Evolutionary conservation across 2,888 invertebrate genomes (phyloP), one percentile per base, ranked within the genome.

Genomic region (Drosophila borborema): DNA sequence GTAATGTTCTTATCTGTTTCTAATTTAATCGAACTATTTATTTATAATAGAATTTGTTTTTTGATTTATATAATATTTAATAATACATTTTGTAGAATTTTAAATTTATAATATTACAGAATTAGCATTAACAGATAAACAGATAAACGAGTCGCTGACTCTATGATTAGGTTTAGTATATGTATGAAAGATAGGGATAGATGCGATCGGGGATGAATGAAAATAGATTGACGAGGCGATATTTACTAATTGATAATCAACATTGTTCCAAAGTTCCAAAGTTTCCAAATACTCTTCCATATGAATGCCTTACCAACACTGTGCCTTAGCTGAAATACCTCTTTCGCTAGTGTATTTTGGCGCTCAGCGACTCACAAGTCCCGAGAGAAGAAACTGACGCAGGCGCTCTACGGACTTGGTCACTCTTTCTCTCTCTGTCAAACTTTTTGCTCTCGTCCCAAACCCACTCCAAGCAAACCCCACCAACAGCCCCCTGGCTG

Each of bases 311-410:
- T 0, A 40, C 40, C 28, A 3, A 3, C 3, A 2, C 28, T 0
- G 12, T 28, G n/a, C 6, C 1, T 18, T 14, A 55, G 55, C 41
- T 41, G 40, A n/a, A 7, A 31, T 18, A 8, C 12, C 14, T 3
- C 12, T 14, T 14, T 1, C n/a, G 31, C 3, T 18, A 55, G 31
- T 31, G 55, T 8, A 41, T 61, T 70, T 70, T 45, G 55, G 48
- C 55, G 55, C 65, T 65, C 53, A 43, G 38, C 14, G 51, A 49
- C 38, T 23, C 18, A n/a, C 59, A 48, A 51, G 72, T 61, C 56
- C 56, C 76, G 61, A 76, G 61, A 45, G 31, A 46, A 77, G 58
- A 51, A 51, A 55, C 55, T 40, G 59, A 41, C 75, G 75, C 75
- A 75, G 51, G 65, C 75, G 75, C 72, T 48, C 1, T 14, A 12